phyloP scores from a whole-genome alignment of 1,140 invertebrate species.

The Camponotus vicinus region DNA sequence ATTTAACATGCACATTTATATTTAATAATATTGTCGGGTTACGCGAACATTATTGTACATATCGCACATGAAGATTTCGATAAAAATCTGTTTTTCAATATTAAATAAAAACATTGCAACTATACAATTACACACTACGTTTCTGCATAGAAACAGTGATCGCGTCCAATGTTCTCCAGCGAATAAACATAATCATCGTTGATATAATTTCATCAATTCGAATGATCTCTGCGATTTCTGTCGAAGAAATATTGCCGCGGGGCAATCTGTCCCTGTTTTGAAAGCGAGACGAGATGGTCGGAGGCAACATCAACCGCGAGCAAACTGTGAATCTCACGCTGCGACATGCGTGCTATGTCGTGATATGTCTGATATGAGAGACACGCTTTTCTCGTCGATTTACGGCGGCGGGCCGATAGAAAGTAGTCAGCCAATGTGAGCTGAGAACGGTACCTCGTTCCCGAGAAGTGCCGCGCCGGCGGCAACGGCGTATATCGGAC shows the following conservation, averaged over 20 bases:
- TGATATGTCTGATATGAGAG: constrained; percentile 70
- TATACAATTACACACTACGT: background rate
- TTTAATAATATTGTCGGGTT: background rate
- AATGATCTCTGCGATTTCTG: background rate
- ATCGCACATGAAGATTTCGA: background rate
- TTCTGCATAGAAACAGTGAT: background rate
- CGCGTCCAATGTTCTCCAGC: background rate
- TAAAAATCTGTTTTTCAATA: background rate
- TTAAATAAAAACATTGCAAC: background rate
- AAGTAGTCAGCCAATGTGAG: constrained; percentile 84
- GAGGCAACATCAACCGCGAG: background rate
- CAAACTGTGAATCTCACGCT: constrained; percentile 12
- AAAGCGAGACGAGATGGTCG: constrained; percentile 7
- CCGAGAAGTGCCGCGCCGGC: constrained; percentile 68
- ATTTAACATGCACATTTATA: background rate
- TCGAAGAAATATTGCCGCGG: background rate
- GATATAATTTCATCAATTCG: background rate
- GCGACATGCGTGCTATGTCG: background rate
- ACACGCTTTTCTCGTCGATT: constrained; percentile 77
- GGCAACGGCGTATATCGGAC: constrained; percentile 64
- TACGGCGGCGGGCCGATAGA: constrained; percentile 74
- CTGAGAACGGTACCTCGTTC: constrained; percentile 74
- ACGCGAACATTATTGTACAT: background rate
- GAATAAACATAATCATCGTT: background rate
- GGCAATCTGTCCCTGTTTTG: constrained; percentile 23